A percentile compares a stretch with the other conserved stretches of the same genome.
phyloP scores from a whole-genome alignment of 2,888 invertebrate genomes.

The Drosophila demipolita region DNA sequence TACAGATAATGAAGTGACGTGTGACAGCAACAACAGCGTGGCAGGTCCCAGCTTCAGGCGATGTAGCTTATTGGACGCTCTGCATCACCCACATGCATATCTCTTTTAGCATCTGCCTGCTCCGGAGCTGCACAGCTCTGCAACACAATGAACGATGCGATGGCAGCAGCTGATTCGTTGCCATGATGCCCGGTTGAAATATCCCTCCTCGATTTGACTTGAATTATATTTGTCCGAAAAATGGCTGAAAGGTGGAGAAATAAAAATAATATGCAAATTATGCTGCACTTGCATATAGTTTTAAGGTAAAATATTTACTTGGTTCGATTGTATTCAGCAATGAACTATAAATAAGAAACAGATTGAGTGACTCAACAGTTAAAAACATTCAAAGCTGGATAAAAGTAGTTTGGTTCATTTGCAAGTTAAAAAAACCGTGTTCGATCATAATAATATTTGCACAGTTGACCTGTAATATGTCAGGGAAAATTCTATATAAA shows the following conservation, averaged over 20 bases:
- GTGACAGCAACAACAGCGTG: constrained; percentile 87
- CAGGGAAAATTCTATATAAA: neutral
- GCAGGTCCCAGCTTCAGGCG: constrained; percentile 93
- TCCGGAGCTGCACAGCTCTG: neutral
- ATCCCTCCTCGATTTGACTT: neutral
- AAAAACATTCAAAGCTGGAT: neutral
- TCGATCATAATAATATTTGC: neutral
- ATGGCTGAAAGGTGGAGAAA: neutral
- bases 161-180: neutral
- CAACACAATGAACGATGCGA: neutral
- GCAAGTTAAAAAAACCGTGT: neutral
- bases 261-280: neutral
- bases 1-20: constrained; percentile 91
- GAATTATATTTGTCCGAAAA: neutral
- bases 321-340: neutral
- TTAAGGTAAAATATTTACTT: neutral
- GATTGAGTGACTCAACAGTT: neutral
- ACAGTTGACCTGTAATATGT: neutral
- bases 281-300: neutral
- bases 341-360: neutral
- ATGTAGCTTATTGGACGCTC: constrained; percentile 90
- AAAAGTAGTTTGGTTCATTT: neutral
- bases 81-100: neutral
- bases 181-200: neutral
- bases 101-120: neutral